These are phyloP conservation scores for Sarcoramphus papa DNA, from an alignment of 2,797 vertebrate genomes.

Conservation along the genomic window DNA sequence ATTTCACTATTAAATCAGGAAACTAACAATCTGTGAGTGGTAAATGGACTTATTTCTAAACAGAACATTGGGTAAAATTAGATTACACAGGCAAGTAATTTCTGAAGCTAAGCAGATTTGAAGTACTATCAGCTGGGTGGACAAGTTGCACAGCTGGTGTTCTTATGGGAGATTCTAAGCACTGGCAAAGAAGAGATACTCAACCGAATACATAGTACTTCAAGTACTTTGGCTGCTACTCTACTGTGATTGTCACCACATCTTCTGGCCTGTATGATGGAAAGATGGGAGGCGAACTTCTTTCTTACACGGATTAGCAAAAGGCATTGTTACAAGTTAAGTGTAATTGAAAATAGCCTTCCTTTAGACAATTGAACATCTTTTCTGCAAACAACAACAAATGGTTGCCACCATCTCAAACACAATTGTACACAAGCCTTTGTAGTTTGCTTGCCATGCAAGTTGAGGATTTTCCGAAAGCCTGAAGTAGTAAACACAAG, in stretches of 20 bases:
- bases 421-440: background rate
- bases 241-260: background rate
- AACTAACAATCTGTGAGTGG: conserved; percentile 59
- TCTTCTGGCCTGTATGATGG: background rate
- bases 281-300: background rate
- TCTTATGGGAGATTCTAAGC: background rate
- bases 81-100: conserved; percentile 64
- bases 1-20: conserved; percentile 59
- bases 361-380: background rate
- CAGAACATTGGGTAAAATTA: conserved; percentile 63
- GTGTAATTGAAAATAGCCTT: background rate
- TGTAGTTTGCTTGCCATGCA: background rate
- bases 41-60: conserved; percentile 66
- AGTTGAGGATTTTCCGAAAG: background rate
- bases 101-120: conserved; percentile 64
- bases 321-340: background rate
- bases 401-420: background rate
- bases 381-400: background rate
- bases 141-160: conserved; percentile 45
- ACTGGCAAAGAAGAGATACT: background rate
- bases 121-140: conserved; percentile 66
- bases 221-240: conserved; percentile 6
- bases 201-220: background rate
- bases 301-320: background rate
- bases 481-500: background rate